Evolutionary conservation across 2,113 vertebrate genomes (phyloP).

Genomic region (Chaenocephalus aceratus): DNA sequence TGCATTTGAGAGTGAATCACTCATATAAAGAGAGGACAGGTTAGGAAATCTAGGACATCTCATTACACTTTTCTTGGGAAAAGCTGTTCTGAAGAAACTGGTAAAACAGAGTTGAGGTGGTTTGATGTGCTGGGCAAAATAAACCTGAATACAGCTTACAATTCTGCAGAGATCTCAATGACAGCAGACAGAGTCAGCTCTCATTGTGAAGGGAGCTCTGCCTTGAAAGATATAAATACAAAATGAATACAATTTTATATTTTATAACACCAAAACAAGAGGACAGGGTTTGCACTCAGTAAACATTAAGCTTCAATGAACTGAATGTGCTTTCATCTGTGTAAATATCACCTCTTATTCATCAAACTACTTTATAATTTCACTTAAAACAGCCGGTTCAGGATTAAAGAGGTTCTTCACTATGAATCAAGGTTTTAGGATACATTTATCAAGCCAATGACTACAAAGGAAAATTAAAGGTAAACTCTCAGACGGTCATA

Average conservation of each 20-base stretch:
- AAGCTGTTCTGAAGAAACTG: conserved; percentile 2
- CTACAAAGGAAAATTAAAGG: background rate
- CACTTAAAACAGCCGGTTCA: background rate
- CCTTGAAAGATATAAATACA: background rate
- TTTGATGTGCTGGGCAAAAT: background rate
- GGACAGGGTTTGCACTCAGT: background rate
- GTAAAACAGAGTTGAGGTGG: background rate
- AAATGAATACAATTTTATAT: background rate
- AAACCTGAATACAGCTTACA: background rate
- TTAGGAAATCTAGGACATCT: background rate
- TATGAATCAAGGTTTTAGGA: background rate
- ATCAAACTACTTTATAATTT: background rate
- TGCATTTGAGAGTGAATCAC: background rate
- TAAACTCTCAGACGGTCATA: background rate
- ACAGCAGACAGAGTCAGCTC: background rate
- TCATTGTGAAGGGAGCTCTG: background rate
- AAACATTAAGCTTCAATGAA: background rate
- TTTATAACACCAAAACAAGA: background rate
- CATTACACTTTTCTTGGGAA: background rate
- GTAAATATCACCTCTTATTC: background rate
- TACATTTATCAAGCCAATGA: background rate
- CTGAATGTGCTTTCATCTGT: background rate
- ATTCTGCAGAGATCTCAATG: background rate
- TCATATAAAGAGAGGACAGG: background rate
- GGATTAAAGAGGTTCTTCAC: background rate